phyloP scores from a whole-genome alignment of 2,888 invertebrate genomes.

The Tetropium fuscum region DNA sequence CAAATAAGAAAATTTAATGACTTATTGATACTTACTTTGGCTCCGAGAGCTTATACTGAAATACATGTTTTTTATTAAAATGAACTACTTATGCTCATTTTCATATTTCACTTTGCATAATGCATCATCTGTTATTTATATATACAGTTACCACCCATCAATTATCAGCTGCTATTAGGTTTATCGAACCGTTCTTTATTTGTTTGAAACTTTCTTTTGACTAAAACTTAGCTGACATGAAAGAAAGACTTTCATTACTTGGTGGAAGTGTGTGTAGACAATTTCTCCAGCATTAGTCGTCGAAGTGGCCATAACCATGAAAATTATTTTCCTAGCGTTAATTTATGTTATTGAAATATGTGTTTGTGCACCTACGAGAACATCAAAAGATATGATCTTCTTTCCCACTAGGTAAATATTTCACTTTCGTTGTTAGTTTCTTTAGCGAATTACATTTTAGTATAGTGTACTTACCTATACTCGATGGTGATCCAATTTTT shows the following conservation, averaged over 20 bases:
- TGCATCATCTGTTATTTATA: slow-evolving; percentile 2
- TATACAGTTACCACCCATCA: background rate
- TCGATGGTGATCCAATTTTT: no score
- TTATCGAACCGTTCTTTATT: background rate
- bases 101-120: background rate
- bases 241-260: slow-evolving; percentile 31
- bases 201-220: slow-evolving; percentile 11
- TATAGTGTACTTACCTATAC: no score
- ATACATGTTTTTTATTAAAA: background rate
- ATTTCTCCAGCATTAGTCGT: background rate
- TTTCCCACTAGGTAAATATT: slow-evolving; percentile 32
- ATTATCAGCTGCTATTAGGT: background rate
- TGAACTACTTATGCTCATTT: background rate
- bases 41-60: background rate
- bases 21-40: background rate
- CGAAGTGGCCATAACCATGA: slow-evolving; percentile 13
- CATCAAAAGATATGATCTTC: slow-evolving; percentile 25
- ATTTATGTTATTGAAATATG: slow-evolving; percentile 7
- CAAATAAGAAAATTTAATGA: slow-evolving; percentile 5
- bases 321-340: slow-evolving; percentile 8
- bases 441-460: no score
- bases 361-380: slow-evolving; percentile 27
- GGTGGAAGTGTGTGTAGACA: background rate
- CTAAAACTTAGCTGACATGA: slow-evolving; percentile 28
- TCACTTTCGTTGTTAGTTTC: no score